These are phyloP conservation scores for Corythaeola cristata DNA, from an alignment of 2,113 vertebrate species.

Conservation along the genomic window DNA sequence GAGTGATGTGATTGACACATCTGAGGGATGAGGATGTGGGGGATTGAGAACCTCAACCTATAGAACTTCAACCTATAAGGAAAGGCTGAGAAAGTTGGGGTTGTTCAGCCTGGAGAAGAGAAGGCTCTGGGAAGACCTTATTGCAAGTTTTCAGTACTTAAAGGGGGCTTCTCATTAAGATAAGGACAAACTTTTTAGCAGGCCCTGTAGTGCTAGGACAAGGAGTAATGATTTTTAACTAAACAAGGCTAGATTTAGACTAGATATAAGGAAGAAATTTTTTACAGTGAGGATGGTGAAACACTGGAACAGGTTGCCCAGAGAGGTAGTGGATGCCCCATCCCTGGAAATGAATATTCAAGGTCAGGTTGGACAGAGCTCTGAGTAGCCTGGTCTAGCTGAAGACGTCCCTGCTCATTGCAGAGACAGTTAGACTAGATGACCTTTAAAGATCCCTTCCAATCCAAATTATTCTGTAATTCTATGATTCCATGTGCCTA, in stretches of 20 bases:
- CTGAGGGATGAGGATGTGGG: not conserved
- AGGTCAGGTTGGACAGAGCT: not conserved
- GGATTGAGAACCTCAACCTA: too few relatives aligned
- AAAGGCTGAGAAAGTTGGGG: not conserved
- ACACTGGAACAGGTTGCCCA: not conserved
- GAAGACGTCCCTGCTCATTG: not conserved
- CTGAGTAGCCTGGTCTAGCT: not conserved
- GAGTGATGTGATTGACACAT: rapidly evolving
- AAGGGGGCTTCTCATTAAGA: not conserved
- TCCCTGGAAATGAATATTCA: not conserved
- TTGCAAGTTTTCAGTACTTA: not conserved
- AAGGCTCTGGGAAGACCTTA: not conserved
- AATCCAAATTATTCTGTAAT: not conserved
- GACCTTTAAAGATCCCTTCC: not conserved
- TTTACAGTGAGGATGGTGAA: not conserved
- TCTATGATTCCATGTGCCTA: not conserved
- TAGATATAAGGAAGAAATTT: not conserved
- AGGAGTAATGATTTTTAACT: not conserved
- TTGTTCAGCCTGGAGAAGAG: not conserved
- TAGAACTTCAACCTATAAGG: not conserved
- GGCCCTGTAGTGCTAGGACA: rapidly evolving
- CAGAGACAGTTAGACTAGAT: not conserved
- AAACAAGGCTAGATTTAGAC: not conserved
- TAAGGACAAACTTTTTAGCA: not conserved
- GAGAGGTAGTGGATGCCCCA: not conserved